Evolutionary conservation across 2,888 invertebrate species (phyloP).

Genomic region (Dicyrtoma fusca): DNA sequence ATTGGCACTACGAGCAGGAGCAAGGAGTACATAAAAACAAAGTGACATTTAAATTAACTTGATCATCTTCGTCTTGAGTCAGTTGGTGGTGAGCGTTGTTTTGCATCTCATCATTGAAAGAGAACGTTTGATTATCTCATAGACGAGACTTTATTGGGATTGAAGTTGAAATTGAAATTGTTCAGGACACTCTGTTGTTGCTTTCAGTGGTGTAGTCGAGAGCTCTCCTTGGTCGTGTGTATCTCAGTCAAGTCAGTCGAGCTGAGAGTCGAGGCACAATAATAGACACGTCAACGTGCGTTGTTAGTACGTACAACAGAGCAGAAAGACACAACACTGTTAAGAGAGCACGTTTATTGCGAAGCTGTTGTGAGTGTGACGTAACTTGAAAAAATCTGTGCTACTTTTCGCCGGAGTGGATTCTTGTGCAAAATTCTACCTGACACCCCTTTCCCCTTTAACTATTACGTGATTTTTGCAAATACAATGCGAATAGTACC

Average conservation of each 20-base stretch:
- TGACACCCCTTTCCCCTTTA: slow-evolving; percentile 45
- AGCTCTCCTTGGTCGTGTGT: background rate
- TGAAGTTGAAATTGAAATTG: slow-evolving; percentile 11
- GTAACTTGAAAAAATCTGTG: slow-evolving; percentile 54
- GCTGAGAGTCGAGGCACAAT: background rate
- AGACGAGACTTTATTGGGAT: background rate
- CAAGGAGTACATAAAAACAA: too few relatives aligned
- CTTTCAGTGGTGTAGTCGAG: too few relatives aligned
- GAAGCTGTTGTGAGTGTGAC: slow-evolving; percentile 45
- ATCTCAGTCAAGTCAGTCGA: background rate
- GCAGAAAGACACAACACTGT: slow-evolving; percentile 31
- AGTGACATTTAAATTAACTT: slow-evolving; percentile 14
- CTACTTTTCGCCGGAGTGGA: slow-evolving; percentile 55
- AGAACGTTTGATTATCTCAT: slow-evolving; percentile 27
- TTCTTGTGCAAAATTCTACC: slow-evolving; percentile 52
- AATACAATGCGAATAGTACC: slow-evolving; percentile 40
- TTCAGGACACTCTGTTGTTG: background rate
- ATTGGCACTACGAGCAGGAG: too few relatives aligned
- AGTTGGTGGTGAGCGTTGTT: slow-evolving; percentile 16
- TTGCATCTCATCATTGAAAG: slow-evolving; percentile 16
- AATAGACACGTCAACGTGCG: slow-evolving; percentile 22
- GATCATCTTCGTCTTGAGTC: slow-evolving; percentile 19
- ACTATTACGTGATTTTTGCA: slow-evolving; percentile 36
- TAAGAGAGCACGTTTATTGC: slow-evolving; percentile 42
- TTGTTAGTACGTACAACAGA: slow-evolving; percentile 30